Evolutionary conservation across 2,797 vertebrate genomes (phyloP), one percentile per base, ranked within the genome.

Genomic region (Netta rufina): DNA sequence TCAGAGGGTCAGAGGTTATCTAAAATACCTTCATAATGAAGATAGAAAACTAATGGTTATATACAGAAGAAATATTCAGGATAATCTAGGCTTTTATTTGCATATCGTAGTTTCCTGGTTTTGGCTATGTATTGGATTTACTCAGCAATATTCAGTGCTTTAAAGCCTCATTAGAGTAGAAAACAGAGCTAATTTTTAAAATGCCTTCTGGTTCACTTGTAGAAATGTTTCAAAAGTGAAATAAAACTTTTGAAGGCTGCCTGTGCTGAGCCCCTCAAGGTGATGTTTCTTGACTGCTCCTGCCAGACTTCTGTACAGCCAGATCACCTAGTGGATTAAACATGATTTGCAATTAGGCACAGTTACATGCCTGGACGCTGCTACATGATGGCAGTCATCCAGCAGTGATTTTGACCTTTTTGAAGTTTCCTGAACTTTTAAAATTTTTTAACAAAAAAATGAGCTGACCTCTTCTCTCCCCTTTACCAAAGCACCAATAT

Each of bases 11-110:
- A 73, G 79, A 81, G 73, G 43, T 1, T 65, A 60, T 22, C 30
- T 84, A 58, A 94, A 92, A 83, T 76, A 79, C n/a, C 43, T 89
- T 67, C 56, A 69, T 88, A 88, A 73, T 85, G 92, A 82, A 90
- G 36, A 70, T 53, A 49, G 64, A 79, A 86, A 81, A 75, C 43
- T 43, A 38, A 58, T 77, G 32, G 74, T 67, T 58, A 38, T 60
- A 88, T 61, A 90, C 33, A 81, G 85, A 78, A 88, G 70, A 69
- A 51, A 8, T 11, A 36, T 64, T 90, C 30, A 67, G 64, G 64
- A 64, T 84, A 71, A 5, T 76, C 43, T 49, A 0, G 49, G 17
- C 25, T 77, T 49, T 65, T 66, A 47, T 84, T 87, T 61, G 51
- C 51, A 18, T 85, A 72, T 39, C 89, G 49, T 87, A 85, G 45